Conservation (phyloP, 2,113 vertebrate genomes). For the Nanorana parkeri region DNA sequence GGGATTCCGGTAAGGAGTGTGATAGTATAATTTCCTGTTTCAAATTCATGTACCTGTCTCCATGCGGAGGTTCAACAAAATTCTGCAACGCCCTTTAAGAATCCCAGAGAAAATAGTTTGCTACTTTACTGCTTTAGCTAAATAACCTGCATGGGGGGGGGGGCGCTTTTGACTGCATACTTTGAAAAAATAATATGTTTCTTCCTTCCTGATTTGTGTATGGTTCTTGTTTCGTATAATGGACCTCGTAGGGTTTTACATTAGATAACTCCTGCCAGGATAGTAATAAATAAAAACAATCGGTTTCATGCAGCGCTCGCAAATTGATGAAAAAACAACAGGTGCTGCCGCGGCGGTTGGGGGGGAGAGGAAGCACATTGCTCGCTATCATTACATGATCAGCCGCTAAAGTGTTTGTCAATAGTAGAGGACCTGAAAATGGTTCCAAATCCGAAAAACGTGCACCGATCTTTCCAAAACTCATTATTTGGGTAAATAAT, state of each 20-base stretch:
- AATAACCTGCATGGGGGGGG: background rate
- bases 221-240: background rate
- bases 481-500: background rate
- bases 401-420: conserved; percentile 2
- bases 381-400: background rate
- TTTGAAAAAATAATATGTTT: no score
- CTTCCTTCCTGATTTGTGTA: background rate
- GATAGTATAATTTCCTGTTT: no score
- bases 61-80: no score
- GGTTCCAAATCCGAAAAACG: background rate
- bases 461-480: background rate
- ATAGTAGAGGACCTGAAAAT: background rate
- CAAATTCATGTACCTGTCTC: no score
- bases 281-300: conserved; percentile 22
- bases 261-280: background rate
- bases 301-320: background rate
- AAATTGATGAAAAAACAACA: conserved; percentile 1
- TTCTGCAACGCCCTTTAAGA: no score
- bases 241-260: background rate
- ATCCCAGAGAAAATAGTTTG: no score
- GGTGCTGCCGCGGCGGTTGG: background rate
- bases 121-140: no score
- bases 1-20: no score
- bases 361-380: background rate
- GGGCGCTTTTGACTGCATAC: no score